Conservation (phyloP, 2,888 invertebrate genomes). For the Troglohyphantes excavatus region DNA sequence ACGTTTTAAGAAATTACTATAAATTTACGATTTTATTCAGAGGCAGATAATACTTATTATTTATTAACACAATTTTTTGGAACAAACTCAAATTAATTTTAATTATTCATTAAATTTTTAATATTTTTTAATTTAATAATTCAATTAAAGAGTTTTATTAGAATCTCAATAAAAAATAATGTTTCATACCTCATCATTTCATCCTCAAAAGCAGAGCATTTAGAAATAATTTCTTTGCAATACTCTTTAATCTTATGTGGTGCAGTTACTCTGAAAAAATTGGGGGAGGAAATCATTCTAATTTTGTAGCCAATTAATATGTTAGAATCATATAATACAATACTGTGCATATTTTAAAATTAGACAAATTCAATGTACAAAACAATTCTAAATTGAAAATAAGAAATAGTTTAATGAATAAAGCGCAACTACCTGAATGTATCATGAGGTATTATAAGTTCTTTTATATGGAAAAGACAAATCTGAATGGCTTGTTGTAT, state of each 20-base stretch:
- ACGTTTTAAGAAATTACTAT: no score
- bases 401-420: background rate
- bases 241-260: slow-evolving; percentile 19
- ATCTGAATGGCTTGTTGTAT: slow-evolving; percentile 60
- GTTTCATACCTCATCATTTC: slow-evolving; percentile 51
- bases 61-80: no score
- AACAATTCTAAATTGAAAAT: background rate
- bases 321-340: no score
- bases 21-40: no score
- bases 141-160: no score
- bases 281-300: background rate
- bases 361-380: no score
- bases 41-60: no score
- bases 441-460: slow-evolving; percentile 33
- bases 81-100: no score
- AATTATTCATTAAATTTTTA: no score
- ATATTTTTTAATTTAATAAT: no score
- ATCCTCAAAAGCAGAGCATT: slow-evolving; percentile 20
- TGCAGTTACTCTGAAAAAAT: slow-evolving; percentile 15
- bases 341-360: no score
- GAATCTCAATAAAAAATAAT: no score
- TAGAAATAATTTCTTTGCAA: slow-evolving; percentile 27
- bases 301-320: background rate
- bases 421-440: slow-evolving; percentile 18
- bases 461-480: slow-evolving; percentile 52